Evolutionary conservation across 2,888 invertebrate species (phyloP), one percentile per base, ranked within the genome.

Genomic region (Pristionchus entomophagus): DNA sequence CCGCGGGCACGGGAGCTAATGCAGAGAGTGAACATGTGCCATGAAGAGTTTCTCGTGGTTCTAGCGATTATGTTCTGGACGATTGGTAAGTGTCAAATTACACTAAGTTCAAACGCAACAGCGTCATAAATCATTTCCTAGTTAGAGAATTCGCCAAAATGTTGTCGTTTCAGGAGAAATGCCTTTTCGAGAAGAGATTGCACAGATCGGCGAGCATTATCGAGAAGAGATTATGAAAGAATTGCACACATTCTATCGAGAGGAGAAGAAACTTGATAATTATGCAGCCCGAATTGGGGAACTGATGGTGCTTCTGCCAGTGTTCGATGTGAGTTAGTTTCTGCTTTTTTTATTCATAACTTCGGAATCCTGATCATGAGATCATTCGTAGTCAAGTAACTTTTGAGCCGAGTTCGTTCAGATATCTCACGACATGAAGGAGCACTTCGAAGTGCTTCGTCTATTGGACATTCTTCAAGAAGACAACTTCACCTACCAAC

Each of bases 371-470:
- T 65, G 1, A 4, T 65, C 10, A 29, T 2, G 59, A 6, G 59
- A 3, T 2, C 59, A 5, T 26, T 26, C 62, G 29, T 3, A 12
- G 10, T 35, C 3, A 12, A 35, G 5, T 4, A 38, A 26, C 6
- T n/a, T 5, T 65, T 45, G 8, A 45, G 14, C 6, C 45, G 45
- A 10, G 45, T 0, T 0, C 0, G 17, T 38, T 65, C 65, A 73
- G 73, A 6, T 41, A 73, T 32, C 73, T 10, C 41, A 38, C n/a
- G 73, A 73, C 10, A 45, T 73, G 38, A 73, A 73, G 41, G 73
- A 73, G 41, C 73, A 73, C 73, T 45, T 73, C 41, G 73, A 73
- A 26, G 45, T 73, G 73, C 38, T 73, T n/a, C 45, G 73, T 0
- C 73, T 73, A 0, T 26, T 73, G n/a, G 73, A 73, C 12, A 26